These are phyloP conservation scores for Lagria hirta DNA, from an alignment of 2,888 invertebrate genomes.

Conservation along the genomic window DNA sequence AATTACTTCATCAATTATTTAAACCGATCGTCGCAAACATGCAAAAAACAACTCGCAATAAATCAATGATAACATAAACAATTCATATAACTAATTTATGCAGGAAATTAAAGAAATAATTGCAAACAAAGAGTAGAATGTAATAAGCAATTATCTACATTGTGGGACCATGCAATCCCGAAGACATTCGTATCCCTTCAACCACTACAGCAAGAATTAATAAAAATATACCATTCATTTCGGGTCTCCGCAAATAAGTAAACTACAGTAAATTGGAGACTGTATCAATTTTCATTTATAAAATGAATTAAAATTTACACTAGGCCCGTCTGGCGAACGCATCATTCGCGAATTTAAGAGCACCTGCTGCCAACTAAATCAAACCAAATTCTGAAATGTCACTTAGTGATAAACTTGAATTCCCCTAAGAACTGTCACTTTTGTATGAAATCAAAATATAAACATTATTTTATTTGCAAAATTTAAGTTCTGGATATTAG, in stretches of 20 bases:
- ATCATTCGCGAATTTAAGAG: slow-evolving; percentile 22
- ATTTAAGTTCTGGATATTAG: too few relatives aligned
- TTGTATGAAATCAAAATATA: slow-evolving; percentile 2
- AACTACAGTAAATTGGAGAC: slow-evolving; percentile 2
- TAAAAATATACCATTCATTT: slow-evolving; percentile 24
- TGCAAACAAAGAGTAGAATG: slow-evolving; percentile 22
- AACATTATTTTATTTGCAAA: too few relatives aligned
- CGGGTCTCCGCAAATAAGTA: slow-evolving; percentile 6
- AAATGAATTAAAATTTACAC: slow-evolving; percentile 23
- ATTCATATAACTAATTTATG: slow-evolving; percentile 4
- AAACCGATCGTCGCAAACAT: background rate
- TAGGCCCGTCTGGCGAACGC: slow-evolving; percentile 19
- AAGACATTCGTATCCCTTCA: background rate
- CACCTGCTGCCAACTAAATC: slow-evolving; percentile 6
- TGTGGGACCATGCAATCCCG: slow-evolving; percentile 13
- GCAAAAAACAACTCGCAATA: background rate
- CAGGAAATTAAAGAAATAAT: slow-evolving; percentile 5
- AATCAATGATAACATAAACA: slow-evolving; percentile 8
- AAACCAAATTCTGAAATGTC: background rate
- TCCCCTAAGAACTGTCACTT: slow-evolving; percentile 1
- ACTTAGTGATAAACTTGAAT: too few relatives aligned
- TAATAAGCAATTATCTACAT: slow-evolving; percentile 17
- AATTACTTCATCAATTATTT: slow-evolving; percentile 13
- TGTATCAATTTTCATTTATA: slow-evolving; percentile 27
- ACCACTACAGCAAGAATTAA: slow-evolving; percentile 8